Conservation (phyloP, 2,888 invertebrate genomes). For the Drosophila kanekoi region DNA sequence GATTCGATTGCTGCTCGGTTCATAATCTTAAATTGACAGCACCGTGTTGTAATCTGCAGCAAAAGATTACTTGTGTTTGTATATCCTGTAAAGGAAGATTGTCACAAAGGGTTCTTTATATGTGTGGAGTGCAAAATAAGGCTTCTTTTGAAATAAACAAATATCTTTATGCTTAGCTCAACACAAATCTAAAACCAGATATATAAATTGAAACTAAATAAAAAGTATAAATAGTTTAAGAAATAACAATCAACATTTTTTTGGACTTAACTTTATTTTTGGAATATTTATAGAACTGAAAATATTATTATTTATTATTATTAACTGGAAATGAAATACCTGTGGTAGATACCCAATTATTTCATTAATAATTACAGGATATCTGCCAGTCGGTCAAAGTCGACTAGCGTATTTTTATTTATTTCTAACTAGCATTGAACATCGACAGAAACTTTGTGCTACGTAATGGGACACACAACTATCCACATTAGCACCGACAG, state of each 20-base stretch:
- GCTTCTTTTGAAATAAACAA: background rate
- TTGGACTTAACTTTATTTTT: no score
- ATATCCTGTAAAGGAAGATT: background rate
- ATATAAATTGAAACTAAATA: no score
- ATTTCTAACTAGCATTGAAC: slow-evolving; percentile 22
- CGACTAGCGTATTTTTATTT: background rate
- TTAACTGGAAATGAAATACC: no score
- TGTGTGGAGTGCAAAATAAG: no score
- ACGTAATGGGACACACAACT: slow-evolving; percentile 13
- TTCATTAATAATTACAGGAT: slow-evolving; percentile 1
- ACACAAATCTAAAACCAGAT: no score
- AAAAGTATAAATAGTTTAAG: no score
- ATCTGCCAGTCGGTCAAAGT: background rate
- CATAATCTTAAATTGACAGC: slow-evolving; percentile 1
- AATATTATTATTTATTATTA: no score
- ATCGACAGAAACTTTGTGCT: slow-evolving; percentile 11
- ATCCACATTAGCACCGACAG: slow-evolving; percentile 29
- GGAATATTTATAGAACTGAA: no score
- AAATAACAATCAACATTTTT: no score
- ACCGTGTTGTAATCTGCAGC: slow-evolving; percentile 1
- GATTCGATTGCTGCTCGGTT: background rate
- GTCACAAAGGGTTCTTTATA: background rate
- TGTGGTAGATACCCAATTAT: no score
- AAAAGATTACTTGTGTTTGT: background rate
- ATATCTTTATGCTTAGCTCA: no score